Conservation (phyloP, 2,797 vertebrate genomes). For the Distichodus sexfasciatus region DNA sequence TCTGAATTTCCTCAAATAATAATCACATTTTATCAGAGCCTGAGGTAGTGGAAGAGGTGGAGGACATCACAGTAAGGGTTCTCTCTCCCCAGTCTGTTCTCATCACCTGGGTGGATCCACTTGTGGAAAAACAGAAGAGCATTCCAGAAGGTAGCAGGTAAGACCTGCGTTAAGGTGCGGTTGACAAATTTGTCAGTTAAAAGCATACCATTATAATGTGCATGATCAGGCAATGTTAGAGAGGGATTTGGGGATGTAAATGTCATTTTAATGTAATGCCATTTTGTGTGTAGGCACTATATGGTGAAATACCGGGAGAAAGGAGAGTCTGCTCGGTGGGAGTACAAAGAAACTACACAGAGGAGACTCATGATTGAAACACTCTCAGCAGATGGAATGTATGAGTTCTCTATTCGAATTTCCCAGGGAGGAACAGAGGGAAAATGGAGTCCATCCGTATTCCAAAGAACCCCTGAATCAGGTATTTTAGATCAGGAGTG, state of each 20-base stretch:
- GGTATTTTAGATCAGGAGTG: slow-evolving; percentile 68
- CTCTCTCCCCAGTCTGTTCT: slow-evolving; percentile 94
- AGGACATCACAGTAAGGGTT: slow-evolving; percentile 89
- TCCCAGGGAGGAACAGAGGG: slow-evolving; percentile 82
- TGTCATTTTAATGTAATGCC: too few species aligned
- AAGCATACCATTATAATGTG: not conserved
- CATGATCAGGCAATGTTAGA: not conserved
- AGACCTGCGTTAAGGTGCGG: not conserved
- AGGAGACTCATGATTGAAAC: slow-evolving; percentile 83
- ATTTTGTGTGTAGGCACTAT: slow-evolving; percentile 83
- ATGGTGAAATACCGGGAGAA: slow-evolving; percentile 90
- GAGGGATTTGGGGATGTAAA: not conserved
- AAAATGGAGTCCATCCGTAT: slow-evolving; percentile 91
- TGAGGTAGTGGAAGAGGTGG: slow-evolving; percentile 78
- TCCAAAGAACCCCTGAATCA: slow-evolving; percentile 94
- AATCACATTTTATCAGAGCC: slow-evolving; percentile 75
- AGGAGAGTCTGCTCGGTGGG: slow-evolving; percentile 94
- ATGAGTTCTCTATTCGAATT: slow-evolving; percentile 92
- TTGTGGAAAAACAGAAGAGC: slow-evolving; percentile 81
- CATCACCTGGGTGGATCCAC: slow-evolving; percentile 90
- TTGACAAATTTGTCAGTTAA: too few species aligned
- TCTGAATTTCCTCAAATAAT: not conserved
- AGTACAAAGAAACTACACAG: slow-evolving; percentile 83
- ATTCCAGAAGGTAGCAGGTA: slow-evolving; percentile 64
- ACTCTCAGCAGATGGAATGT: slow-evolving; percentile 90